Evolutionary conservation across 2,113 vertebrate genomes (phyloP).

Genomic region (Thunnus thynnus): DNA sequence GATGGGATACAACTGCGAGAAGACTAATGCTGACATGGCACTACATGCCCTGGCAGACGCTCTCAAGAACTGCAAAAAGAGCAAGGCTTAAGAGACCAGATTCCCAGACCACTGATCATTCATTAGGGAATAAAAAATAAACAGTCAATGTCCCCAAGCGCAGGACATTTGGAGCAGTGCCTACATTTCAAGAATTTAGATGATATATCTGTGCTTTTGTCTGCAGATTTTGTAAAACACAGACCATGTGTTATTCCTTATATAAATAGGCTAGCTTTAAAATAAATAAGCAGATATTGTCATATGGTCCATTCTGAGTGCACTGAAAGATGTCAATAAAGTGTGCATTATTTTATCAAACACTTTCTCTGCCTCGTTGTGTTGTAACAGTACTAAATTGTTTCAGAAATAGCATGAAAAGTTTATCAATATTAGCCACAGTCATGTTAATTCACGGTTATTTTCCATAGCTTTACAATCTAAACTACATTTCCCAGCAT

Average conservation of each 20-base stretch:
- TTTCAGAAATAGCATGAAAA: neutral
- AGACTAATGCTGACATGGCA: constrained; percentile 87
- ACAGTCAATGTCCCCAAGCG: neutral
- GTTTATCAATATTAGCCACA: neutral
- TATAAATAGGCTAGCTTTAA: constrained; percentile 8
- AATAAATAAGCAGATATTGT: constrained; percentile 31
- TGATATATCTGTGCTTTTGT: constrained; percentile 5
- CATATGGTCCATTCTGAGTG: constrained; percentile 5
- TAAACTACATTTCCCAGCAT: constrained; percentile 79
- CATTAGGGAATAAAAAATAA: neutral
- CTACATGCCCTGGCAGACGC: constrained; percentile 87
- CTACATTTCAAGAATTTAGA: neutral
- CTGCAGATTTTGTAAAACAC: constrained; percentile 22
- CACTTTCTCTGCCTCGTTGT: neutral
- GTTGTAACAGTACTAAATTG: neutral
- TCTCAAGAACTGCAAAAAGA: constrained; percentile 86
- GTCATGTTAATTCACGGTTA: neutral
- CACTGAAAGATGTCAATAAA: constrained; percentile 70
- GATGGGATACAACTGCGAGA: constrained; percentile 94
- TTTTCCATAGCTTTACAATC: neutral
- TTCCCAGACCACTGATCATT: neutral
- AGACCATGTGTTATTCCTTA: neutral
- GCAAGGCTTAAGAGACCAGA: constrained; percentile 82
- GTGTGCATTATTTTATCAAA: constrained; percentile 67
- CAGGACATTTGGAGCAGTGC: constrained; percentile 7